Percentiles rank a stretch among this genome's conserved stretches.
Conservation (phyloP, 53 echinoderm and acorn worm genomes). For the Astropecten irregularis region DNA sequence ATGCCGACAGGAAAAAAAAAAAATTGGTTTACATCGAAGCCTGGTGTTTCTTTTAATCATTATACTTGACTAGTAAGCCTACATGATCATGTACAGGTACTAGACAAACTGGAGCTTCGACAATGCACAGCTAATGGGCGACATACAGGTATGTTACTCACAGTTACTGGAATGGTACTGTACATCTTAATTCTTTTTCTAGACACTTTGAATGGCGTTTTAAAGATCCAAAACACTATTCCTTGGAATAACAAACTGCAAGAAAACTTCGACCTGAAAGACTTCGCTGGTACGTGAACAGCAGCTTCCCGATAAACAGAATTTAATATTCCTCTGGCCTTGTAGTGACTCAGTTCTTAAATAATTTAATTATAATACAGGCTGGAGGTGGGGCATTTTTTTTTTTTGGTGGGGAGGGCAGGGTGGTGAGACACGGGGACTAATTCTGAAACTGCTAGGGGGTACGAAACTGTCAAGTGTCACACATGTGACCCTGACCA, state of each 20-base stretch:
- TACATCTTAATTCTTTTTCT: not conserved
- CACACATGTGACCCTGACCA: not conserved
- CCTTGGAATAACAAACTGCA: no score
- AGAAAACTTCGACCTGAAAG: no score
- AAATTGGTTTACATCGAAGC: no score
- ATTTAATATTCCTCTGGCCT: not conserved
- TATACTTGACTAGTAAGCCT: no score
- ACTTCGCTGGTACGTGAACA: not conserved
- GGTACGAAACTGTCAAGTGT: not conserved
- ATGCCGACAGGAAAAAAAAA: no score
- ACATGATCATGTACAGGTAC: no score
- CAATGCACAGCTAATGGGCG: no score
- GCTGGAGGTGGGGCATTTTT: slow-evolving; percentile 1
- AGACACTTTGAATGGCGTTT: no score
- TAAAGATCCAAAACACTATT: no score
- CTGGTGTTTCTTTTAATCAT: no score
- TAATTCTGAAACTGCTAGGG: not conserved
- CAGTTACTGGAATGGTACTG: not conserved
- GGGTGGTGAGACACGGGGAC: slow-evolving; percentile 6
- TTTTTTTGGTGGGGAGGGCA: not conserved
- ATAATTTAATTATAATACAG: slow-evolving; percentile 21
- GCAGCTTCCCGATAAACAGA: not conserved
- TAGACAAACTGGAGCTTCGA: no score
- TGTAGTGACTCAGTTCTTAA: slow-evolving; percentile 13
- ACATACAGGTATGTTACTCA: no score